phyloP scores from a whole-genome alignment of 2,888 invertebrate genomes.

The Elegia similella region DNA sequence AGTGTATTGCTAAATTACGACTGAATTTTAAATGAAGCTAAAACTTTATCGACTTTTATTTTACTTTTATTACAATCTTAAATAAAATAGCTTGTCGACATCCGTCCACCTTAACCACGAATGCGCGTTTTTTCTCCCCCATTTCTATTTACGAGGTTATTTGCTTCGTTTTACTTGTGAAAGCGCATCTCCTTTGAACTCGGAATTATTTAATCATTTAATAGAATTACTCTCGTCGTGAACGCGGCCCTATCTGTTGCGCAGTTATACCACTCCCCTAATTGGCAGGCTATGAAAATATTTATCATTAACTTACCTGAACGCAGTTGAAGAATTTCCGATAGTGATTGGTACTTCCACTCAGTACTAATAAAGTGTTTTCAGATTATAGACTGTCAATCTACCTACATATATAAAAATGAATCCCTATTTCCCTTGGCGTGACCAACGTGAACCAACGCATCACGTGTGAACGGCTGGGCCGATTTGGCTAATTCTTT shows the following conservation, averaged over 20 bases:
- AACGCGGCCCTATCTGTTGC: conserved; percentile 63
- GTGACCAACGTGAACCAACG: no score
- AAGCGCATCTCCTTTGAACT: conserved; percentile 79
- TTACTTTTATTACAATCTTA: background rate
- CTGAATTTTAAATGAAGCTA: no score
- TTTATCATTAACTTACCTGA: conserved; percentile 53
- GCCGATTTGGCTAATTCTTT: no score
- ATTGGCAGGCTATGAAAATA: conserved; percentile 67
- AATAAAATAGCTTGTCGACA: conserved; percentile 33
- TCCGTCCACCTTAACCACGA: conserved; percentile 35
- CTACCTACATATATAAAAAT: no score
- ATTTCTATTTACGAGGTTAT: conserved; percentile 60
- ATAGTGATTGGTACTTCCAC: background rate
- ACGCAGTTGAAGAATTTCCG: conserved; percentile 26
- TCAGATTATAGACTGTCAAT: background rate
- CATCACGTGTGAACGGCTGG: no score
- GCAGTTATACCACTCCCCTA: conserved; percentile 51
- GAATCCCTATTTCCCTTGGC: no score
- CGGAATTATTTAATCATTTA: conserved; percentile 78
- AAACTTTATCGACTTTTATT: no score
- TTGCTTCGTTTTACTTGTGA: conserved; percentile 72
- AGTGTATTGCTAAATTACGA: no score
- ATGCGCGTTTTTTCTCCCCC: conserved; percentile 60
- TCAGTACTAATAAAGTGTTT: background rate
- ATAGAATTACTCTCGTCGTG: conserved; percentile 70